Evolutionary conservation across 1,140 invertebrate species (phyloP), one percentile per base, ranked within the genome.

Genomic region (Episyrphus balteatus): DNA sequence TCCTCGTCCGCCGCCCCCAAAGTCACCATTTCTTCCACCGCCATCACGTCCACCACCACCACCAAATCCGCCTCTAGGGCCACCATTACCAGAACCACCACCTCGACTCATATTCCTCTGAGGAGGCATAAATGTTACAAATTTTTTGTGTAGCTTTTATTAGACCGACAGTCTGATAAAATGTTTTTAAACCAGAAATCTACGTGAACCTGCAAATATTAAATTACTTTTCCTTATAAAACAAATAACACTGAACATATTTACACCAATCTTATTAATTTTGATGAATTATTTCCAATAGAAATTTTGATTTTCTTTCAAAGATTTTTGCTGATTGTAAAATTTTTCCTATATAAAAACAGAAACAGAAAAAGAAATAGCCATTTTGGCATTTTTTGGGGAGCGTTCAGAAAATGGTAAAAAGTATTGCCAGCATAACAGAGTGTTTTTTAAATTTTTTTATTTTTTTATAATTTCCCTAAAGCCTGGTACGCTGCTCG

Each of bases 61-160:
- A 44, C 49, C 51, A 48, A 44, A 71, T 43, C 50, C 49, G 46
- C 49, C 55, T 6, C 45, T 44, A 37, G 66, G 65, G 46, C 56
- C 60, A 45, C 51, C 54, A 32, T 64, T 65, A 19, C 62, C 57
- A 47, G 59, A 17, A 17, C 21, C 21, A 26, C 21, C 21, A 26
- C 21, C 21, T 26, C 21, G 21, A 26, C 21, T 26, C 21, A 26
- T 26, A 8, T 26, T 26, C 21, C 21, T 26, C 21, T 26, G 21
- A 26, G 21, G 21, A 26, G 21, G 21, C 21, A 26, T 26, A 26
- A 26, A 26, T 26, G 21, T 26, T 26, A 26, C 21, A 26, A 26
- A 26, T 26, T 26, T 19, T 30, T 46, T 37, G 32, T 41, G 49
- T n/a, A 41, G 26, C 49, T 46, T 50, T 47, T 50, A 21, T 18